Evolutionary conservation across 2,113 vertebrate genomes (phyloP).

Genomic region (Rynchops niger): DNA sequence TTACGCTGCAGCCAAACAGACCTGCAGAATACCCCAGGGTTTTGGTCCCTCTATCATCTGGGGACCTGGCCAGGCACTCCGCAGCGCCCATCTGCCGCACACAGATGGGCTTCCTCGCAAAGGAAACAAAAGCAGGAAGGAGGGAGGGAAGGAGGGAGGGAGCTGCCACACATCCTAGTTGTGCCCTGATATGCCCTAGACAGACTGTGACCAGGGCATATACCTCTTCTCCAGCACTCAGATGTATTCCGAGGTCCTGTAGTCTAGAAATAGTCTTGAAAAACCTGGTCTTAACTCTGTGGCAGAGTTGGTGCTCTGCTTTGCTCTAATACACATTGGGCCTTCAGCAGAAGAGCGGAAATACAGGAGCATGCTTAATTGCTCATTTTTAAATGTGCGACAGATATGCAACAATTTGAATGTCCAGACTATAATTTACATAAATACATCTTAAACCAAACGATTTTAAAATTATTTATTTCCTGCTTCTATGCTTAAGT

Average conservation of each 20-base stretch:
- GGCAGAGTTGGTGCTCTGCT: background rate
- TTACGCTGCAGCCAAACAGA: background rate
- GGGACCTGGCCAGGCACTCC: constrained; percentile 38
- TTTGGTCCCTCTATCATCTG: constrained; percentile 32
- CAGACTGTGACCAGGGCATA: background rate
- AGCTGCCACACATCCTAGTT: background rate
- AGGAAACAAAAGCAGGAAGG: constrained; percentile 37
- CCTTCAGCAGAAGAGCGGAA: background rate
- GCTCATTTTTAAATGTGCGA: background rate
- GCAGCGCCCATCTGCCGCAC: constrained; percentile 48
- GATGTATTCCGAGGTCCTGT: background rate
- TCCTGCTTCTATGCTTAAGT: background rate
- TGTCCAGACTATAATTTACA: constrained; percentile 19
- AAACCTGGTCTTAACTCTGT: background rate
- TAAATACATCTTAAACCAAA: constrained; percentile 36
- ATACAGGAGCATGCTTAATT: background rate
- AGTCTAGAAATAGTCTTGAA: background rate
- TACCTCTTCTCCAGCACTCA: background rate
- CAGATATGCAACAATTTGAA: background rate
- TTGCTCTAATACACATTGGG: background rate
- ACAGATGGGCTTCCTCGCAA: constrained; percentile 49
- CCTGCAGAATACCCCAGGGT: background rate
- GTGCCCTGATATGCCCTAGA: constrained; percentile 45
- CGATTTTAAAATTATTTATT: constrained; percentile 27
- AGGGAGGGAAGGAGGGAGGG: background rate